Conservation (phyloP, 2,888 invertebrate species). For the Mimas tiliae region DNA sequence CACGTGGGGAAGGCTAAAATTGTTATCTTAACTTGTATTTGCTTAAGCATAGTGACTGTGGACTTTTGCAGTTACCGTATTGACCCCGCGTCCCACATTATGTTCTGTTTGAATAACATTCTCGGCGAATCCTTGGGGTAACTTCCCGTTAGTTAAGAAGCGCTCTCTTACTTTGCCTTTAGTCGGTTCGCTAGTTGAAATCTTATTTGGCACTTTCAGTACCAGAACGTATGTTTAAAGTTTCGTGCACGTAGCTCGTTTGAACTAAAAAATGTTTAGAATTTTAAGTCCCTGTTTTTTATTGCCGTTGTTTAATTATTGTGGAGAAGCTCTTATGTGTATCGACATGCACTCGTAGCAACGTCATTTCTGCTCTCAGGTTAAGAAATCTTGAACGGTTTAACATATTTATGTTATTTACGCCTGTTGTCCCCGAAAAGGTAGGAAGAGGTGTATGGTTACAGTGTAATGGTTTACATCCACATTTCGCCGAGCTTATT, state of each 20-base stretch:
- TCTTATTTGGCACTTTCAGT: constrained; percentile 13
- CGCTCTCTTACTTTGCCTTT: constrained; percentile 40
- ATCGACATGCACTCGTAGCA: too few species aligned
- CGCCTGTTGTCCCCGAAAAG: too few species aligned
- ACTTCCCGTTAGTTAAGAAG: constrained; percentile 48
- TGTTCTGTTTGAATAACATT: constrained; percentile 37
- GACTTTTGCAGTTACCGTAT: constrained; percentile 19
- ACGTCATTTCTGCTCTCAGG: too few species aligned
- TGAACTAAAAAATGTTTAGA: constrained; percentile 3
- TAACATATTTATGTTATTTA: too few species aligned
- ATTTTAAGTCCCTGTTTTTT: not conserved
- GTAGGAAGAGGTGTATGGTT: too few species aligned
- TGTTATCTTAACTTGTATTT: constrained; percentile 24
- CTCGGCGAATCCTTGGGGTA: constrained; percentile 37
- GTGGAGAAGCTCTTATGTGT: not conserved
- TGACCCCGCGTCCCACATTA: constrained; percentile 25
- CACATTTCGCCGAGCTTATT: too few species aligned
- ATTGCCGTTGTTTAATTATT: not conserved
- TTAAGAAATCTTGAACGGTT: too few species aligned
- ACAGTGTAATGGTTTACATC: too few species aligned
- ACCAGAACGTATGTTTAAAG: constrained; percentile 12
- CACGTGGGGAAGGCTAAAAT: constrained; percentile 7
- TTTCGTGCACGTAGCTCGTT: constrained; percentile 5
- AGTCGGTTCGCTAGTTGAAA: constrained; percentile 25
- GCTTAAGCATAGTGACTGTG: constrained; percentile 19